Evolutionary conservation across 2,888 invertebrate genomes (phyloP).

Genomic region (Lacanobia oleracea): DNA sequence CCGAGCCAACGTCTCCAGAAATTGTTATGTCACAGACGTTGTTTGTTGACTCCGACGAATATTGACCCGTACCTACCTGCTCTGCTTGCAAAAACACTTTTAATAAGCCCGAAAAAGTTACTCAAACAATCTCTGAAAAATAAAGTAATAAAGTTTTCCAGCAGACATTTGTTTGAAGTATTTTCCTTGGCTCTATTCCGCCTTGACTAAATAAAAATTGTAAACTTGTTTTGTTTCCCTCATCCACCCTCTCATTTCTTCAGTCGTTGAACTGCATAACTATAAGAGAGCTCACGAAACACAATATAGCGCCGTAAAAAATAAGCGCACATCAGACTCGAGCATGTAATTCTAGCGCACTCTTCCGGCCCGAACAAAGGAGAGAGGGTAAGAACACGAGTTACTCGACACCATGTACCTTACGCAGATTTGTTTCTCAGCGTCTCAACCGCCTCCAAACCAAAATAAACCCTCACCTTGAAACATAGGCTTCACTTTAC

Average conservation of each 20-base stretch:
- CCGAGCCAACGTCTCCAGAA: constrained; percentile 65
- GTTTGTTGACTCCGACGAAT: constrained; percentile 70
- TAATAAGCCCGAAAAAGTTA: constrained; percentile 19
- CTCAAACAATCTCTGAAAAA: constrained; percentile 22
- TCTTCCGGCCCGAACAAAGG: constrained; percentile 90
- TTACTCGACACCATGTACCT: constrained; percentile 90
- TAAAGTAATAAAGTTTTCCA: constrained; percentile 42
- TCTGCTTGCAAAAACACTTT: constrained; percentile 29
- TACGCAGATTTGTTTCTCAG: constrained; percentile 90
- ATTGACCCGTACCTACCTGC: constrained; percentile 48
- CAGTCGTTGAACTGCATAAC: constrained; percentile 89
- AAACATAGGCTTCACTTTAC: constrained; percentile 79
- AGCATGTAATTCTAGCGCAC: constrained; percentile 91
- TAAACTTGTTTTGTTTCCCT: constrained; percentile 86
- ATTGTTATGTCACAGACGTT: constrained; percentile 71
- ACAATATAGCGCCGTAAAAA: constrained; percentile 90
- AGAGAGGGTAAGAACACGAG: constrained; percentile 91
- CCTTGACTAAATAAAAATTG: constrained; percentile 78
- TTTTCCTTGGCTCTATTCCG: constrained; percentile 69
- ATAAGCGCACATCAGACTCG: constrained; percentile 90
- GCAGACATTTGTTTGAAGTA: constrained; percentile 63
- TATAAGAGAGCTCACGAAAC: constrained; percentile 86
- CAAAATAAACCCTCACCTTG: constrained; percentile 80
- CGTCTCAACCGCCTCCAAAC: constrained; percentile 74
- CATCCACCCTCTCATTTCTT: constrained; percentile 85